phyloP scores from a whole-genome alignment of 1,140 invertebrate species.

The Macrobrachium rosenbergii region DNA sequence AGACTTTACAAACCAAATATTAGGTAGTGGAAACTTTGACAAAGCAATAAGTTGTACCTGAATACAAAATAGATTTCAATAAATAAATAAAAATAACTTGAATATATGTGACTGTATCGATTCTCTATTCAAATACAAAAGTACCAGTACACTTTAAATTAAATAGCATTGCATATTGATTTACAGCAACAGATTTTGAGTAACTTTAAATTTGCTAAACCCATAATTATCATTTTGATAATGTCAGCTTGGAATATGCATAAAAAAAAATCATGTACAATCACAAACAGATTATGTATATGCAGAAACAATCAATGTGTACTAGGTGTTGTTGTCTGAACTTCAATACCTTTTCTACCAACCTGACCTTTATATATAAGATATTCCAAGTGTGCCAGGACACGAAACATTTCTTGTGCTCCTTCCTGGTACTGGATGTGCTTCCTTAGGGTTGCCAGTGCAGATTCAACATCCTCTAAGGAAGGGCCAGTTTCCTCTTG shows the following conservation, averaged over 20 bases:
- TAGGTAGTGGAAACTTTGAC: no score
- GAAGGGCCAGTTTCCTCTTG: constrained; percentile 31
- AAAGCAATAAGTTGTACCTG: no score
- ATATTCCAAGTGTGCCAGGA: constrained; percentile 56
- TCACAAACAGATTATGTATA: not conserved
- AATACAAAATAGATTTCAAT: no score
- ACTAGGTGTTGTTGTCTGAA: constrained; percentile 47
- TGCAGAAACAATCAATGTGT: not conserved
- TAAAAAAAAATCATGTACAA: not conserved
- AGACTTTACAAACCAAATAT: no score
- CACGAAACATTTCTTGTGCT: constrained; percentile 59
- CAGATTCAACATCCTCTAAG: constrained; percentile 40
- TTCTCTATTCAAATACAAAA: no score
- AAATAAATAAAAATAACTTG: no score
- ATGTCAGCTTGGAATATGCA: not conserved
- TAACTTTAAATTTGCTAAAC: no score
- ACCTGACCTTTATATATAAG: constrained; percentile 59
- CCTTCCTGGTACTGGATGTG: constrained; percentile 61
- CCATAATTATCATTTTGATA: no score
- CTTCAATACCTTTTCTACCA: constrained; percentile 47
- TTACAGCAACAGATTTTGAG: no score
- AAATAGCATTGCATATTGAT: no score
- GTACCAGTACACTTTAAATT: no score
- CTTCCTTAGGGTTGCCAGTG: constrained; percentile 40
- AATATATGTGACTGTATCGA: no score